These are phyloP conservation scores for Gnatocerus cornutus DNA, from an alignment of 2,888 invertebrate genomes.

Conservation along the genomic window DNA sequence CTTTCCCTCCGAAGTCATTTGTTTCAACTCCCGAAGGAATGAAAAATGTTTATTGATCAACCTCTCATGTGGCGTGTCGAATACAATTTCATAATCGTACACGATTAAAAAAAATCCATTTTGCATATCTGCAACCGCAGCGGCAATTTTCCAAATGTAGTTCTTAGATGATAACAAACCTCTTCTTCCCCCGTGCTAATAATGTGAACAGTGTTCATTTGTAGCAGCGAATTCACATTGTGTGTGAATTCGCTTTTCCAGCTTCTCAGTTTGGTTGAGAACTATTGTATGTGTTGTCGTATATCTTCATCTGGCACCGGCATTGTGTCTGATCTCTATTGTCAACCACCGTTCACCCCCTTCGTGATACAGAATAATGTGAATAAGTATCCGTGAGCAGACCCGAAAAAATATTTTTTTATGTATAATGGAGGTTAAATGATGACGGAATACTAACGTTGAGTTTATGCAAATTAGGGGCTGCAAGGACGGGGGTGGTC, in stretches of 20 bases:
- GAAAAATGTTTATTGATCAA: conserved; percentile 12
- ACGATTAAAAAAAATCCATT: too few relatives aligned
- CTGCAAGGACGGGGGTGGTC: background rate
- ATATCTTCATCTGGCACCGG: conserved; percentile 59
- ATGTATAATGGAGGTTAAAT: conserved; percentile 7
- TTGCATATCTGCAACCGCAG: too few relatives aligned
- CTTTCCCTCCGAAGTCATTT: conserved; percentile 5
- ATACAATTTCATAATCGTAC: background rate
- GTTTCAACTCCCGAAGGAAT: background rate
- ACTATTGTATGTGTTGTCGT: conserved; percentile 57
- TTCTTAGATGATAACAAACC: background rate
- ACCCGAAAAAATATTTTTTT: conserved; percentile 18
- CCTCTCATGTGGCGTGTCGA: conserved; percentile 1
- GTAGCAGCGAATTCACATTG: conserved; percentile 50
- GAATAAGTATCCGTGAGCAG: conserved; percentile 15
- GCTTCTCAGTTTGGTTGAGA: conserved; percentile 54
- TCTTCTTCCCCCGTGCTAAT: conserved; percentile 31
- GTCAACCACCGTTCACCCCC: conserved; percentile 48
- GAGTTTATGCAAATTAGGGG: conserved; percentile 6
- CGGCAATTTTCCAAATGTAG: too few relatives aligned
- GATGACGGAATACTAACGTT: conserved; percentile 10
- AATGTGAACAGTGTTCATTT: conserved; percentile 55
- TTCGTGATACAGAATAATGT: conserved; percentile 36
- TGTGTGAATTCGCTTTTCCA: conserved; percentile 54
- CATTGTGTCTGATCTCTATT: conserved; percentile 60